phyloP scores from a whole-genome alignment of 2,888 invertebrate genomes.

The Spilosoma lubricipeda region DNA sequence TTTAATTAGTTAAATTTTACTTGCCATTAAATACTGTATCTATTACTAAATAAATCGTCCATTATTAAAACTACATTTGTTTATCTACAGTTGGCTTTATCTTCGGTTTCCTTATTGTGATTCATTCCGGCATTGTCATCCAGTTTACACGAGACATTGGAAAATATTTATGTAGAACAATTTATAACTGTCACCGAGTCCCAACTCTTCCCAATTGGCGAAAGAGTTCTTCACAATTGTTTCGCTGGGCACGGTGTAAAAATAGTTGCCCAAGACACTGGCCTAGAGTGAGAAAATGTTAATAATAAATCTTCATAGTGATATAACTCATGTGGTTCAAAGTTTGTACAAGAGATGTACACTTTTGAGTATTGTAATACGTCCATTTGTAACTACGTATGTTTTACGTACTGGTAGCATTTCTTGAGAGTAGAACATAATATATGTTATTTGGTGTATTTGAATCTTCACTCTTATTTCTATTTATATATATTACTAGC shows the following conservation, averaged over 20 bases:
- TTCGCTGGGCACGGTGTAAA: conserved; percentile 63
- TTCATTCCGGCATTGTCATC: conserved; percentile 41
- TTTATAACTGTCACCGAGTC: conserved; percentile 71
- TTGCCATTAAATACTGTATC: background rate
- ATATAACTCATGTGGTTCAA: conserved; percentile 59
- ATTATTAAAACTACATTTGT: conserved; percentile 22
- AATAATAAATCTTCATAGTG: conserved; percentile 61
- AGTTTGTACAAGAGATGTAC: conserved; percentile 40
- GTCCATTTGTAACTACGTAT: conserved; percentile 25
- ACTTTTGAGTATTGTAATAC: conserved; percentile 40
- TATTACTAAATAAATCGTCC: background rate
- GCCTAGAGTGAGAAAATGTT: conserved; percentile 60
- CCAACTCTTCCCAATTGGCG: conserved; percentile 77
- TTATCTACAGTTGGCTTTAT: conserved; percentile 30
- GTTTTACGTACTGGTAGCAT: conserved; percentile 21
- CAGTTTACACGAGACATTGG: conserved; percentile 36
- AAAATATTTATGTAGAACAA: conserved; percentile 67
- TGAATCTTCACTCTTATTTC: too few relatives aligned
- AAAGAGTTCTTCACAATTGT: conserved; percentile 72
- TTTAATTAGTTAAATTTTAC: background rate
- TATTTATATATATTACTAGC: too few relatives aligned
- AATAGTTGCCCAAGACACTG: conserved; percentile 71
- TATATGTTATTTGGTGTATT: too few relatives aligned
- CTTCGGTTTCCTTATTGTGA: conserved; percentile 47
- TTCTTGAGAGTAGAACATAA: background rate